Percentiles rank a stretch among this genome's conserved stretches.
Evolutionary conservation across 2,113 vertebrate species (phyloP).

Genomic region (Romanogobio albipinnatus): DNA sequence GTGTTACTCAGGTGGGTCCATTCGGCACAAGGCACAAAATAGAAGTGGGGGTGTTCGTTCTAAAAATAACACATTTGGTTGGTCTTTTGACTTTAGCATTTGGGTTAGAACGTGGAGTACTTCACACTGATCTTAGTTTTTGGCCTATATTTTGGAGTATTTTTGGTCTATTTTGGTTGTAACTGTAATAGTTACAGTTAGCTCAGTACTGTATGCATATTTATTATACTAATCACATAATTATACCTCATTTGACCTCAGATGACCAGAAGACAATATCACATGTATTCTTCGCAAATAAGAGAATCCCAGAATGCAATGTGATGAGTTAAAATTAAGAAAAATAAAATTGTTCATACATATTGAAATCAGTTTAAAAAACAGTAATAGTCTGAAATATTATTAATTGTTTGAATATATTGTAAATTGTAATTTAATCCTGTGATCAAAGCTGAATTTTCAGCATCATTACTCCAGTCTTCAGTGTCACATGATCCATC

Average conservation of each 20-base stretch:
- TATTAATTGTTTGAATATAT: neutral
- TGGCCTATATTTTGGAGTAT: too few species aligned
- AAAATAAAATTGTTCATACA: neutral
- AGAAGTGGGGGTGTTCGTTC: neutral
- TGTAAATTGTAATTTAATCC: neutral
- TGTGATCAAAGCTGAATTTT: neutral
- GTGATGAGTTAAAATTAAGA: neutral
- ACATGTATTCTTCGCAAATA: neutral
- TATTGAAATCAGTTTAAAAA: neutral
- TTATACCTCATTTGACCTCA: neutral
- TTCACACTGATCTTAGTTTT: neutral
- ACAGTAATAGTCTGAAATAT: neutral
- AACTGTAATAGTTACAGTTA: neutral
- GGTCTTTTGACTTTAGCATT: neutral
- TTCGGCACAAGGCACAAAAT: neutral
- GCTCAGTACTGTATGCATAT: neutral
- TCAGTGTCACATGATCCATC: neutral
- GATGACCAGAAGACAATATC: neutral
- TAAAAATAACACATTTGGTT: slow-evolving; percentile 19
- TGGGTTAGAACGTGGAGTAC: neutral
- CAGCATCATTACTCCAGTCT: neutral
- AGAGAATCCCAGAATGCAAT: neutral
- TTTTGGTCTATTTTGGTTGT: neutral
- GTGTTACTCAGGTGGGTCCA: slow-evolving; percentile 82
- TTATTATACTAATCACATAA: neutral